Evolutionary conservation across 2,888 invertebrate species (phyloP).

Genomic region (Chelonus formosanus): DNA sequence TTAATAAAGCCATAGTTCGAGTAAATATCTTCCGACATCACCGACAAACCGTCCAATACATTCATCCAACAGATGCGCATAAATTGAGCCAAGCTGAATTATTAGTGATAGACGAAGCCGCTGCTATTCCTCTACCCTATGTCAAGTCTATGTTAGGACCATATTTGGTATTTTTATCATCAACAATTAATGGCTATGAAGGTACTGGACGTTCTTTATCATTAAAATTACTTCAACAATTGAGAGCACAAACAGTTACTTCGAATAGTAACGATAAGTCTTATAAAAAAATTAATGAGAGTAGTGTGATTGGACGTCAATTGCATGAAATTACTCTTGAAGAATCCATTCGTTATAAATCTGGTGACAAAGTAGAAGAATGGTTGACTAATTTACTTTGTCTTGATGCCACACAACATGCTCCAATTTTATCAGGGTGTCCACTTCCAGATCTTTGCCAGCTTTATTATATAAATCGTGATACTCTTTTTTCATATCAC

Average conservation of each 20-base stretch:
- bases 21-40: constrained; percentile 91
- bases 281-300: constrained; percentile 58
- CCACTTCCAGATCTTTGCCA: constrained; percentile 91
- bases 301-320: constrained; percentile 66
- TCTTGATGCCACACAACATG: constrained; percentile 80
- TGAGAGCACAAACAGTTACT: constrained; percentile 73
- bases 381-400: constrained; percentile 95
- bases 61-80: constrained; percentile 90
- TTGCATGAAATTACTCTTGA: constrained; percentile 76
- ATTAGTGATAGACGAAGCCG: constrained; percentile 97
- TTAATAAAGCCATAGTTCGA: constrained; percentile 94
- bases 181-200: constrained; percentile 98
- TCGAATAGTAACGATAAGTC: constrained; percentile 68
- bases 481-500: constrained; percentile 97
- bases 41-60: constrained; percentile 95
- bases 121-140: constrained; percentile 94
- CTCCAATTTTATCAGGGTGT: constrained; percentile 78
- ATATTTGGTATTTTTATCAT: constrained; percentile 93
- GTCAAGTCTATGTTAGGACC: constrained; percentile 91
- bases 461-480: constrained; percentile 86
- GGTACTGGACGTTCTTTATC: constrained; percentile 97
- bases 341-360: constrained; percentile 90
- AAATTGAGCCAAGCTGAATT: constrained; percentile 93
- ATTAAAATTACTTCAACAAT: constrained; percentile 90
- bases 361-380: constrained; percentile 84